Conservation (phyloP, 2,888 invertebrate species). For the Epirrita christyi region DNA sequence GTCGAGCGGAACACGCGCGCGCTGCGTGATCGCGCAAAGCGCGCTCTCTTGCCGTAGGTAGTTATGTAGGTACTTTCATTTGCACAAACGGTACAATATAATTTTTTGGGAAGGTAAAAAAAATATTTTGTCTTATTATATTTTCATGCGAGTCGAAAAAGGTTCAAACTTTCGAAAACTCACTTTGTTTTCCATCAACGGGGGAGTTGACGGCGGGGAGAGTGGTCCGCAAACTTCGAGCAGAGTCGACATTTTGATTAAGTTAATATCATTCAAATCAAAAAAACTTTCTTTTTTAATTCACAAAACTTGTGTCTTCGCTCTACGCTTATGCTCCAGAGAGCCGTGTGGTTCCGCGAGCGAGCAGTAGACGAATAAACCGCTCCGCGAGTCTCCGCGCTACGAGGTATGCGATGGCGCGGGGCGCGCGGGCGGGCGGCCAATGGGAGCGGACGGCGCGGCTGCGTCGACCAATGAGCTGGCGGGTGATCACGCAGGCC, state of each 20-base stretch:
- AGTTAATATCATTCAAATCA: conserved; percentile 65
- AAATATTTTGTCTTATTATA: conserved; percentile 27
- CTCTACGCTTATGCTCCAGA: conserved; percentile 55
- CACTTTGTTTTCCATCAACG: conserved; percentile 85
- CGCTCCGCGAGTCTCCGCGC: conserved; percentile 68
- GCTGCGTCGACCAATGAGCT: conserved; percentile 86
- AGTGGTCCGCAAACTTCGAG: conserved; percentile 83
- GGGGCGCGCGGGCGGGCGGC: conserved; percentile 85
- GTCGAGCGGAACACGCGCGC: conserved; percentile 63
- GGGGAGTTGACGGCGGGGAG: conserved; percentile 90
- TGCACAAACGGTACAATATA: conserved; percentile 58
- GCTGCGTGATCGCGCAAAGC: conserved; percentile 70
- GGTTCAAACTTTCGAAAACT: conserved; percentile 58
- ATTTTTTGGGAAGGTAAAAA: background rate
- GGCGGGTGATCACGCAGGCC: conserved; percentile 87
- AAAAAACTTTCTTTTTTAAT: conserved; percentile 77
- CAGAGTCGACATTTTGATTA: conserved; percentile 72
- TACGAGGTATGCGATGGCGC: conserved; percentile 86
- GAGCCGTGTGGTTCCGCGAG: conserved; percentile 75
- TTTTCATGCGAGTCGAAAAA: conserved; percentile 16
- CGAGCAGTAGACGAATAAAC: conserved; percentile 81
- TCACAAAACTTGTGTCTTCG: conserved; percentile 74
- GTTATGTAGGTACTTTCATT: conserved; percentile 66
- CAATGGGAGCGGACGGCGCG: conserved; percentile 90
- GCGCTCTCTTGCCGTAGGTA: conserved; percentile 45